These are phyloP conservation scores for Trachurus trachurus DNA, from an alignment of 2,797 vertebrate species.

Conservation along the genomic window DNA sequence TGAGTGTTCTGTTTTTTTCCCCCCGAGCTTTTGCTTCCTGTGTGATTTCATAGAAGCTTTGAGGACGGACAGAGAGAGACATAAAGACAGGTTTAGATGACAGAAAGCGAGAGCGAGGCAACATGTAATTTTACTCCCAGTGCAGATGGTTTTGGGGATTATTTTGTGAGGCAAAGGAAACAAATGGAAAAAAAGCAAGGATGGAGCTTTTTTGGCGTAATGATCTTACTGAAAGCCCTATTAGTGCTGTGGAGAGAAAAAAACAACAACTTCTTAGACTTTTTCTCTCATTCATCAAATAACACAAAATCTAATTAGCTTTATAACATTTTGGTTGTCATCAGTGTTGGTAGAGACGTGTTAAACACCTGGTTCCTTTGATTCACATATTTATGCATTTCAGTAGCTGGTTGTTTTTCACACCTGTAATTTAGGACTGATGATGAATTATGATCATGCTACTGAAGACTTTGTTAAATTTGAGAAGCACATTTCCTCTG, in stretches of 20 bases:
- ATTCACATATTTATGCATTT: slow-evolving; percentile 32
- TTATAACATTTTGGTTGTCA: slow-evolving; percentile 42
- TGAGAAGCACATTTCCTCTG: slow-evolving; percentile 8
- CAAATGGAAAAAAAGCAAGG: slow-evolving; percentile 59
- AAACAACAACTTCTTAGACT: slow-evolving; percentile 34
- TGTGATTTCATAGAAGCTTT: slow-evolving; percentile 67
- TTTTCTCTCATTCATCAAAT: slow-evolving; percentile 47
- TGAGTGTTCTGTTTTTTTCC: slow-evolving; percentile 75
- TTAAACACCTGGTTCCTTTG: slow-evolving; percentile 54
- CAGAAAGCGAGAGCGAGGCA: slow-evolving; percentile 56
- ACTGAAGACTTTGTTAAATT: slow-evolving; percentile 23
- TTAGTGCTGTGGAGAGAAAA: slow-evolving; percentile 45
- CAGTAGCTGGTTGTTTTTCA: slow-evolving; percentile 16
- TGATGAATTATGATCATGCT: slow-evolving; percentile 13
- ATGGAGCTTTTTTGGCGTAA: slow-evolving; percentile 57
- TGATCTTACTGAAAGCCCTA: slow-evolving; percentile 71
- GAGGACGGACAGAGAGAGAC: slow-evolving; percentile 55
- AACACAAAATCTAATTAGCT: slow-evolving; percentile 55
- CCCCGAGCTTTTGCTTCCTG: slow-evolving; percentile 63
- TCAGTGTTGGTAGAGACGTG: slow-evolving; percentile 28
- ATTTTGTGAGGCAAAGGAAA: slow-evolving; percentile 59
- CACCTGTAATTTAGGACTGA: slow-evolving; percentile 36
- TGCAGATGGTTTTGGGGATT: slow-evolving; percentile 71
- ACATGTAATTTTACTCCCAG: slow-evolving; percentile 68
- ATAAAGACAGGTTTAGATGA: slow-evolving; percentile 65